Evolutionary conservation across 2,888 invertebrate genomes (phyloP).

Genomic region (Strigamia transsilvanica): DNA sequence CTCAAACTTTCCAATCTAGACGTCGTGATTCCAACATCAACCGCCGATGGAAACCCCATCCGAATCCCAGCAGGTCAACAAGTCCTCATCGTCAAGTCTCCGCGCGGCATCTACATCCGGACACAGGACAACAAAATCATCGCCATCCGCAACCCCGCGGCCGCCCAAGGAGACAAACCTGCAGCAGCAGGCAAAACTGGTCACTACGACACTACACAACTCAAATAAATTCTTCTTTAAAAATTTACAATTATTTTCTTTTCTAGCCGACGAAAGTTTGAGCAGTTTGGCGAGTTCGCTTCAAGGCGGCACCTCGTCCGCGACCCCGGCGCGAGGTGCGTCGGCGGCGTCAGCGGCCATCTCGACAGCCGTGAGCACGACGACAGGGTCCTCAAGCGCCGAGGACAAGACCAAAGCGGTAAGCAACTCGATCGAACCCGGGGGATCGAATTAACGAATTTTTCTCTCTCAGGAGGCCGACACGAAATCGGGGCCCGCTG

Average conservation of each 20-base stretch:
- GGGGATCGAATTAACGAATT: no score
- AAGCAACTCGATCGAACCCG: no score
- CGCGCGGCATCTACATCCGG: conserved; percentile 96
- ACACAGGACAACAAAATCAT: conserved; percentile 93
- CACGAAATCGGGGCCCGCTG: background rate
- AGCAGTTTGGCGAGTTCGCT: conserved; percentile 18
- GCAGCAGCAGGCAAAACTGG: conserved; percentile 8
- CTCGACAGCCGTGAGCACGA: background rate
- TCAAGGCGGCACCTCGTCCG: background rate
- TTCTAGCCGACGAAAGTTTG: background rate
- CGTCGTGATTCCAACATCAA: conserved; percentile 91
- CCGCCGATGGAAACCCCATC: conserved; percentile 87
- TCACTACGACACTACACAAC: background rate
- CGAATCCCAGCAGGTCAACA: conserved; percentile 92
- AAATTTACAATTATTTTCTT: no score
- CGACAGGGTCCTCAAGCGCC: background rate
- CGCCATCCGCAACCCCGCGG: conserved; percentile 71
- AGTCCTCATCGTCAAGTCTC: conserved; percentile 92
- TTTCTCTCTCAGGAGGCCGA: background rate
- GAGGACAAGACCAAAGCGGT: background rate
- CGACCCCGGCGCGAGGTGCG: background rate
- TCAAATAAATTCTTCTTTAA: no score
- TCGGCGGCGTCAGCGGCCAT: background rate
- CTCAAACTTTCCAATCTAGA: no score
- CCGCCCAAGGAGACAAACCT: conserved; percentile 34